Percentiles rank a stretch among this genome's conserved stretches.
Conservation (phyloP, 2,797 vertebrate species). For the Sebastes steindachneri region DNA sequence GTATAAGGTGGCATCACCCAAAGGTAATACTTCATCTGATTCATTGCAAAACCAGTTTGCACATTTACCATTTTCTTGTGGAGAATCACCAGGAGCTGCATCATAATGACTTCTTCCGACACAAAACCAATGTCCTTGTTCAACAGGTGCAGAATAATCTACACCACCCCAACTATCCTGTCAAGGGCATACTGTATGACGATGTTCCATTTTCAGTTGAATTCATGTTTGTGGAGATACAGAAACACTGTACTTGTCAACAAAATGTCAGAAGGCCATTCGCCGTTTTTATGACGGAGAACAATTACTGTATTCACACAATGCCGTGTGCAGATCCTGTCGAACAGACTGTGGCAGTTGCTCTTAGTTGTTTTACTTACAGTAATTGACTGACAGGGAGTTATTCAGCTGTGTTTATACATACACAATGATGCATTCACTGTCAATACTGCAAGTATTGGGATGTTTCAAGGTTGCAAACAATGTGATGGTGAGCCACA, state of each 20-base stretch:
- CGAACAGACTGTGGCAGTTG: not conserved
- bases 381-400: not conserved
- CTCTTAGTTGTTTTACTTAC: not conserved
- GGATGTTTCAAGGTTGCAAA: not conserved
- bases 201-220: not conserved
- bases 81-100: not conserved
- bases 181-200: not conserved
- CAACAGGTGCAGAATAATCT: slow-evolving; percentile 14
- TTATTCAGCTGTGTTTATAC: slow-evolving; percentile 10
- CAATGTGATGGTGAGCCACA: not conserved
- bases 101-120: not conserved
- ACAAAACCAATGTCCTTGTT: not conserved
- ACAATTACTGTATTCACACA: not conserved
- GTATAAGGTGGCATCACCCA: not conserved
- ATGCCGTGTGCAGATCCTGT: not conserved
- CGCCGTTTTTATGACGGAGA: not conserved
- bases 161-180: not conserved
- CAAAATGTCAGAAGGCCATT: not conserved
- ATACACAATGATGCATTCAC: not conserved
- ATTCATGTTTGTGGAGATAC: not conserved
- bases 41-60: not conserved
- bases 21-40: not conserved
- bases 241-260: not conserved
- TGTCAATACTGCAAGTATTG: not conserved
- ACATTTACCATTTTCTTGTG: not conserved